A percentile compares a stretch with the other conserved stretches of the same genome.
Evolutionary conservation across 2,113 vertebrate genomes (phyloP).

Genomic region (Lepus americanus): DNA sequence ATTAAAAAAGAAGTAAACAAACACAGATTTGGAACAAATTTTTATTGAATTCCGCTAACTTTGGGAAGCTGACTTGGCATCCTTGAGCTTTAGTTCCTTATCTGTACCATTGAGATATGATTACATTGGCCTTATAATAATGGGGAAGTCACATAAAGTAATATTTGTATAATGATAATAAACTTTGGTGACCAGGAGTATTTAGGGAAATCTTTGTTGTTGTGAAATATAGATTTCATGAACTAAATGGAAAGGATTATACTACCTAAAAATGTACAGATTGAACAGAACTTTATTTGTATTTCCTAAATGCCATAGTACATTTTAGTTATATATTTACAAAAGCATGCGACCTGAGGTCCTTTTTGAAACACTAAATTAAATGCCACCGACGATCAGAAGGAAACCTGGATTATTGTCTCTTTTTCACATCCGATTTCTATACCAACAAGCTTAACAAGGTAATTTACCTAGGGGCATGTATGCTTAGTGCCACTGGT

Average conservation of each 20-base stretch:
- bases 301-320: conserved; percentile 39
- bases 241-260: conserved; percentile 14
- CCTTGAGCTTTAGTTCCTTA: neutral
- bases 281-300: neutral
- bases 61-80: neutral
- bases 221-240: conserved; percentile 25
- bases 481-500: neutral
- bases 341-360: neutral
- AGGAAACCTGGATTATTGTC: conserved; percentile 23
- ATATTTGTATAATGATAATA: neutral
- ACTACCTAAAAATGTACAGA: neutral
- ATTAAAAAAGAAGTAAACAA: neutral
- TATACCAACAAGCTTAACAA: conserved; percentile 37
- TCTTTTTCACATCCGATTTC: conserved; percentile 57
- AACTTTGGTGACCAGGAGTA: neutral
- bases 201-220: neutral
- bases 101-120: neutral
- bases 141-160: neutral
- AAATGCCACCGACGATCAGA: conserved; percentile 37
- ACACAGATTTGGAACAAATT: neutral
- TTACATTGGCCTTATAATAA: neutral
- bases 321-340: conserved; percentile 50
- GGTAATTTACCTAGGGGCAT: conserved; percentile 13
- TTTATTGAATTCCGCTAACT: neutral
- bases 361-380: neutral